Base-by-base conservation (phyloP, 1,140 invertebrate genomes). In the Manduca sexta region DNA sequence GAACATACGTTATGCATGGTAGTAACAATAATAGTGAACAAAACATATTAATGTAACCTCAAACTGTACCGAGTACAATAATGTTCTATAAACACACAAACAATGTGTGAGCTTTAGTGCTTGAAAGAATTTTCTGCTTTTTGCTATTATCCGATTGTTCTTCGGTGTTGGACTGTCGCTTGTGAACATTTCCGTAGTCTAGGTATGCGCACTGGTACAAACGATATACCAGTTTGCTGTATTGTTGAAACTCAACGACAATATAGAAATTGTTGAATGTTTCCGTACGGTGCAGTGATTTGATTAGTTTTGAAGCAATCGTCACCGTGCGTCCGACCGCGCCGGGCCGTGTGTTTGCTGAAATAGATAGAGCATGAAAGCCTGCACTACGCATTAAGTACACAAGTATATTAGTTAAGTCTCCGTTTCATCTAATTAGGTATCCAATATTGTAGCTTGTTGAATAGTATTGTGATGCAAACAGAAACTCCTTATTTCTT, bases 1-100 rank as follows among this genome's bases (percentile, higher is more conserved):
- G 33, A 42, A 40, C 39, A 18, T 59, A 54, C 33, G 50, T 30
- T 43, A 34, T 67, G 64, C 64, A 67, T 67, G 64, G 45, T 60
- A 58, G 54, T 41, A 26, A 26, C 21, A 26, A 5, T 26, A 26
- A 5, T 3, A 5, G 8, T 26, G 21, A 3, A 8, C 8, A 26
- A 1, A 26, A 26, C 21, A 26, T 26, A 26, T 26, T 26, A 5
- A 26, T 26, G 21, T 26, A 26, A 21, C 7, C 7, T 21, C 21
- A 3, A 21, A 3, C 21, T 3, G 7, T 21, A 26, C 4, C 21
- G 21, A 26, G 4, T 26, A 26, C 21, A 26, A 26, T 26, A 26
- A 26, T 26, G 21, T 26, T 26, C 1, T 26, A 8, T 26, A 26
- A 26, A 26, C 21, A 26, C 21, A 26, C 21, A 26, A 8, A 26